Base-by-base conservation (phyloP, 2,113 vertebrate species). In the Mellivora capensis region DNA sequence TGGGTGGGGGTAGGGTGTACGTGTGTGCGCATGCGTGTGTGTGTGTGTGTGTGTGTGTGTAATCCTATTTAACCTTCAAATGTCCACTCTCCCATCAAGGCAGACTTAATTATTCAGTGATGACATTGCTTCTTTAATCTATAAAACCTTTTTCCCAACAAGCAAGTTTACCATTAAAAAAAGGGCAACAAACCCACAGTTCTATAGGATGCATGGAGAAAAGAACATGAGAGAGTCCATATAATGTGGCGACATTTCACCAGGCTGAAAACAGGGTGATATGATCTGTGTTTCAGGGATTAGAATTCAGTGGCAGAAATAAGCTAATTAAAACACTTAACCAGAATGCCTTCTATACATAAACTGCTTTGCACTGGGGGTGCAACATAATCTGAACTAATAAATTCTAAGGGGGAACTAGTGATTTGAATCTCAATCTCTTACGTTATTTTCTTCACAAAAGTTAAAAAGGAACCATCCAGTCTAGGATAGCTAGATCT, bases 291-390 rank as follows among this genome's bases (percentile, higher is more conserved):
- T 87, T 93, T 62, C 69, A 44, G 37, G 93, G 76, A 90, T n/a
- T 96, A 87, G 93, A 95, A 97, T 96, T 98, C n/a, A 94, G 80
- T 29, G 92, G 82, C n/a, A 83, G 74, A 97, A 98, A 47, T 80
- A 64, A 95, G 59, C 39, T 74, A 94, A 95, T 84, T 96, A 97
- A 96, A 92, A 31, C 7, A 0, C 4, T 9, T 59, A 27, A 39
- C 52, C 23, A 88, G 21, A 85, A 92, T 94, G 47, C 81, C 94
- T 52, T 54, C 64, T 83, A 92, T 49, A 93, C 95, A 82, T 80
- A 81, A 97, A 94, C 74, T 94, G 49, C 37, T 96, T 90, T 91
- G 92, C 87, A 54, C 79, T 57, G 29, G 20, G 3, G 21, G 9
- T 17, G 6, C 34, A 94, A 96, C 93, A 79, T 27, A 93, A 96